phyloP scores from a whole-genome alignment of 2,113 vertebrate species.

The Talpa occidentalis region DNA sequence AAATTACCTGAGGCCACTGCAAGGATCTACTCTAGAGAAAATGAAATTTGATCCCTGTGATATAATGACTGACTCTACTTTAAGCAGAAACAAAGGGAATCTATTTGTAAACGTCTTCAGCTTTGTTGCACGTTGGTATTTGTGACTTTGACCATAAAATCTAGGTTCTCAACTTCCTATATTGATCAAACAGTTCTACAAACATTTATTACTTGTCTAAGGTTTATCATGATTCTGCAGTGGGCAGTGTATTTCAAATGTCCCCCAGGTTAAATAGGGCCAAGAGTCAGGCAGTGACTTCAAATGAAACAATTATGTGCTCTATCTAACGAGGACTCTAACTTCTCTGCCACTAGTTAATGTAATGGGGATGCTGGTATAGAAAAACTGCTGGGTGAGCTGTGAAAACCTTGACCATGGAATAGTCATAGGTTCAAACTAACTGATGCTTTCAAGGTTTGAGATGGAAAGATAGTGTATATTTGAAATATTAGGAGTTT shows the following conservation, averaged over 20 bases:
- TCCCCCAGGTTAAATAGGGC: not conserved
- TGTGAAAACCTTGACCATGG: not conserved
- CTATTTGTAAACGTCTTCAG: conserved; percentile 35
- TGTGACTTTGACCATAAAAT: conserved; percentile 63
- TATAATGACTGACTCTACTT: conserved; percentile 31
- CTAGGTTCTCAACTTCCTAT: conserved; percentile 68
- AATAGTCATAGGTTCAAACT: not conserved
- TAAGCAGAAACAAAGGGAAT: conserved; percentile 53
- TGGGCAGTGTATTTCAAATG: conserved; percentile 35
- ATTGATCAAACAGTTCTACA: conserved; percentile 61
- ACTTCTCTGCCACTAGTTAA: not conserved
- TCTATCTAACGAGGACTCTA: not conserved
- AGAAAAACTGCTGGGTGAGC: not conserved
- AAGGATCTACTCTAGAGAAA: conserved; percentile 32
- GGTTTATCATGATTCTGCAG: conserved; percentile 42
- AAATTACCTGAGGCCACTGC: not conserved
- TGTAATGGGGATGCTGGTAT: not conserved
- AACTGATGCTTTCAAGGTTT: not conserved
- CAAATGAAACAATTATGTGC: not conserved
- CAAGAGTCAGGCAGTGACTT: not conserved
- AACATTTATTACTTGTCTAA: conserved; percentile 73
- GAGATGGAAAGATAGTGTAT: not conserved
- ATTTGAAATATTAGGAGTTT: not conserved
- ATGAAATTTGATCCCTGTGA: conserved; percentile 24
- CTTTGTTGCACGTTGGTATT: conserved; percentile 55